Base-by-base conservation (phyloP, 1,140 invertebrate genomes). In the Monochamus saltuarius region DNA sequence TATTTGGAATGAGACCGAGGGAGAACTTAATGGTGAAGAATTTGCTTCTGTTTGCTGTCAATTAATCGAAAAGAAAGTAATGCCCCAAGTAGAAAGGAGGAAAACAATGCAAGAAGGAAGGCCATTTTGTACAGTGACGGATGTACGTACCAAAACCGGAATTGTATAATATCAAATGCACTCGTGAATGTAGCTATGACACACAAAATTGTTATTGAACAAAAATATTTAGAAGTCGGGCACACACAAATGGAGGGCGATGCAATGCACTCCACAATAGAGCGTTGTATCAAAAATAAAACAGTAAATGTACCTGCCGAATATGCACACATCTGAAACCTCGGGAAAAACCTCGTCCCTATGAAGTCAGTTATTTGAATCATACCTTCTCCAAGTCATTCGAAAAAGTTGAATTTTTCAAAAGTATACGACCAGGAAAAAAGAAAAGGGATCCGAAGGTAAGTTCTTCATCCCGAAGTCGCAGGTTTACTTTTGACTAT, bases 181-280 rank as follows among this genome's bases (percentile, higher is more conserved):
- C 6, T 42, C 13, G 4, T 62, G 2, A 39, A 59, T 29, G 14
- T 42, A 17, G 22, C 10, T 11, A 59, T 45, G 38, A 9, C 22
- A 22, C 11, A 49, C 9, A 16, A 61, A 17, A 51, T 65, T 6
- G 38, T 35, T 4, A 53, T 61, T 35, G 39, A 43, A 10, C 63
- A 61, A 36, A 59, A 57, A 56, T 65, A 39, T 40, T 40, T 65
- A 4, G 53, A 61, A 34, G 45, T 55, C 8, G 54, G 62, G 17
- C 58, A 65, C 42, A 51, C 49, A 3, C 58, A 61, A 42, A 65
- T 65, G 58, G 58, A 51, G 40, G 59, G 46, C 2, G 62, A 65
- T 35, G 46, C 42, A 11, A 49, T 65, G 22, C 54, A 61, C 43
- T 50, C 59, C 3, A 50, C 52, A 13, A 61, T 61, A 36, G 55